phyloP scores from a whole-genome alignment of 2,113 vertebrate species.

The Myodes glareolus region DNA sequence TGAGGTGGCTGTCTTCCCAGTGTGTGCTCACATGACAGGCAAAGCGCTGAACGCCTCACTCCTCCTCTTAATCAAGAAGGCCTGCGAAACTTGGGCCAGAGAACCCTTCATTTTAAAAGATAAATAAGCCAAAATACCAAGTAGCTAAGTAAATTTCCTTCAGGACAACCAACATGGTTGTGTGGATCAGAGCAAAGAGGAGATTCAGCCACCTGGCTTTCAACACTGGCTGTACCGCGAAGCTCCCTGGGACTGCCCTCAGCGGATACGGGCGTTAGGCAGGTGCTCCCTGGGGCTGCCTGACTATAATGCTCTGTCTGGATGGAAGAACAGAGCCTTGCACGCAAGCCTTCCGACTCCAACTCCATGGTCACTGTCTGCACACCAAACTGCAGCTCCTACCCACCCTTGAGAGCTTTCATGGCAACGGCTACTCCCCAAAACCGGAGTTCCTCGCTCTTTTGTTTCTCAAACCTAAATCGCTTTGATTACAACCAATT shows the following conservation, averaged over 20 bases:
- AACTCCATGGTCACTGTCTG: neutral
- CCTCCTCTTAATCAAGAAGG: neutral
- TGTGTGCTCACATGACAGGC: neutral
- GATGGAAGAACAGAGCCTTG: neutral
- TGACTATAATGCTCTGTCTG: neutral
- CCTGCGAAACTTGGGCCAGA: neutral
- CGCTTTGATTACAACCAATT: slow-evolving; percentile 60
- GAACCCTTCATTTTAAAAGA: neutral
- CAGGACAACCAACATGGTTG: neutral
- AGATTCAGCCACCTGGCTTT: neutral
- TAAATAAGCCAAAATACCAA: neutral
- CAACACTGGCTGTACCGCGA: neutral
- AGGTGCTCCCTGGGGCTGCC: neutral
- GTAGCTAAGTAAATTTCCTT: slow-evolving; percentile 6
- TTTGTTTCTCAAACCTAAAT: slow-evolving; percentile 55
- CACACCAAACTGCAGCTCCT: neutral
- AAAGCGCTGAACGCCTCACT: neutral
- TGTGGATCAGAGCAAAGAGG: neutral
- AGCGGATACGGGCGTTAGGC: neutral
- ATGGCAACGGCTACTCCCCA: neutral
- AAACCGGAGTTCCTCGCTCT: neutral
- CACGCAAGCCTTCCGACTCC: neutral
- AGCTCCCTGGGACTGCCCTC: neutral
- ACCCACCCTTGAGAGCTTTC: neutral
- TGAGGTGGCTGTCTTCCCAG: neutral